Base-by-base conservation (phyloP, 2,797 vertebrate species). In the Gobio occitaniae region DNA sequence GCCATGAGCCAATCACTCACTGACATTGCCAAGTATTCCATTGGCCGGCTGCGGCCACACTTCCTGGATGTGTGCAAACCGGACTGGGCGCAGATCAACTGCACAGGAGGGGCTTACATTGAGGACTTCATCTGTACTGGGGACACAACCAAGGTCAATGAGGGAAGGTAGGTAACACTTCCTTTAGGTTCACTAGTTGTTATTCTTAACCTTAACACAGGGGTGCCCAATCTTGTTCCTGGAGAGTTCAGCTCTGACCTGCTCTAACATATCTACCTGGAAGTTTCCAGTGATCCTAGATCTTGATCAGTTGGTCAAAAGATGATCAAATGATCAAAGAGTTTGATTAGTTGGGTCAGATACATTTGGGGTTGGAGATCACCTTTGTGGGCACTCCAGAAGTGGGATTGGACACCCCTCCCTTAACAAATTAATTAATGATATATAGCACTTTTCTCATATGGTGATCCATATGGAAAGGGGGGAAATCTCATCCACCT, bases 21-120 rank as follows among this genome's bases (percentile, higher is more conserved):
- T 1, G 97, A 99, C 95, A 99, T 99, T 90, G 98, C 97, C 91
- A 99, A 99, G 91, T 99, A 99, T 87, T 97, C 98, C 0, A 97
- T 99, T 56, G 98, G 98, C 1, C 96, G 98, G n/a, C 94, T 99
- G 88, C 94, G 98, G 87, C 98, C 98, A 44, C 98, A 99, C 93
- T 99, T 99, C 94, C 92, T 99, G 69, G 93, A 94, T 38, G 94
- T 98, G 80, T 99, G 98, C 93, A 94, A 94, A 87, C 97, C 96
- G 0, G 94, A 98, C 56, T 89, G 93, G 94, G 88, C 15, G 0
- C 0, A 0, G 0, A 91, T 94, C 90, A 95, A 95, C 93, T 96
- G 95, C 86, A 91, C 93, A 0, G 7, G 3, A 0, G 94, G 92
- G 13, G 84, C 0, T n/a, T 99, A 99, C 82, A 94, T 99, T 0